Conservation (phyloP, 2,888 invertebrate genomes). For the Ommatoiulus sabulosus region DNA sequence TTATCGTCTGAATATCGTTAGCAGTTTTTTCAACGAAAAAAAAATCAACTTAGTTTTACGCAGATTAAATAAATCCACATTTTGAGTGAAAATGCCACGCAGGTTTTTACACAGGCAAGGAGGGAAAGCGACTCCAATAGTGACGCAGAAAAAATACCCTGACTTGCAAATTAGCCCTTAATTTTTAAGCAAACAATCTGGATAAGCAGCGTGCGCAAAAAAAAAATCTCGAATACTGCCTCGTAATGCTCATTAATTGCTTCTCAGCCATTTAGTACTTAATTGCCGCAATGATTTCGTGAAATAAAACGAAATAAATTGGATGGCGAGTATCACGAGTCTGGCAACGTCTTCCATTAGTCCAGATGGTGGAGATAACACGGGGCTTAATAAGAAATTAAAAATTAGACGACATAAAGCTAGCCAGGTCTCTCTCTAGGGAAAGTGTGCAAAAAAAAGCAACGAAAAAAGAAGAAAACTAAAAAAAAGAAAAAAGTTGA, state of each 20-base stretch:
- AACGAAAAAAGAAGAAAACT: neutral
- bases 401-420: neutral
- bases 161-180: constrained; percentile 19
- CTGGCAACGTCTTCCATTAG: neutral
- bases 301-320: constrained; percentile 19
- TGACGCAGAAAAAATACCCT: neutral
- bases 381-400: constrained; percentile 10
- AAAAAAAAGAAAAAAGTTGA: neutral
- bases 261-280: constrained; percentile 19
- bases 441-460: neutral
- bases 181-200: constrained; percentile 19
- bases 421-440: neutral
- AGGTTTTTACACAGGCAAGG: neutral
- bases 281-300: neutral
- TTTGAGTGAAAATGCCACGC: neutral
- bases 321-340: neutral
- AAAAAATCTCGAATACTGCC: neutral
- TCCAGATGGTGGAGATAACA: neutral
- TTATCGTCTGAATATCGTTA: no score
- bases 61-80: neutral
- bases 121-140: neutral
- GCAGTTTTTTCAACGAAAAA: neutral
- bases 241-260: constrained; percentile 19
- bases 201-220: neutral
- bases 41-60: neutral